Evolutionary conservation across 2,888 invertebrate genomes (phyloP).

Genomic region (Drepana falcataria): DNA sequence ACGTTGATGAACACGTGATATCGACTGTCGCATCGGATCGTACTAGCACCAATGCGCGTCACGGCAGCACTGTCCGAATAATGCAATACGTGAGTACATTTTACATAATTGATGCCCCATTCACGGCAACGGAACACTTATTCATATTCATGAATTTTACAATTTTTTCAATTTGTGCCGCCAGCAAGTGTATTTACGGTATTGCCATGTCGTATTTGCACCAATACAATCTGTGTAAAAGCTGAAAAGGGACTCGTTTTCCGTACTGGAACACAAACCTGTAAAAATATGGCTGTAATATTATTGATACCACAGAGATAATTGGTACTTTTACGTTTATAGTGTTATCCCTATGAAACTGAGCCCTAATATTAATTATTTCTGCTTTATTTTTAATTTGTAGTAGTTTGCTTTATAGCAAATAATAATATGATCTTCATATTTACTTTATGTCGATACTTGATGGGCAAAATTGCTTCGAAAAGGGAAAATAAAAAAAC

Average conservation of each 20-base stretch:
- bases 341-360: constrained; percentile 5
- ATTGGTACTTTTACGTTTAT: constrained; percentile 31
- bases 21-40: constrained; percentile 36
- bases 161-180: constrained; percentile 71
- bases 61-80: constrained; percentile 42
- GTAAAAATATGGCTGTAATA: constrained; percentile 51
- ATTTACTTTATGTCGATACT: constrained; percentile 22
- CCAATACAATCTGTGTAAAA: constrained; percentile 68
- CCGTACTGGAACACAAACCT: constrained; percentile 32
- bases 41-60: constrained; percentile 29
- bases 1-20: constrained; percentile 33
- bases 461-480: constrained; percentile 60
- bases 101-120: constrained; percentile 76
- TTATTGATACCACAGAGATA: constrained; percentile 48
- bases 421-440: background rate
- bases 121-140: constrained; percentile 66
- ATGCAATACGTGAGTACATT: constrained; percentile 62
- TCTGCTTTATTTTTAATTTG: too few relatives aligned
- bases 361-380: too few relatives aligned
- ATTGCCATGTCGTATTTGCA: constrained; percentile 58
- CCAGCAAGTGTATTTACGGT: constrained; percentile 66
- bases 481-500: constrained; percentile 59
- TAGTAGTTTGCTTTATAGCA: background rate
- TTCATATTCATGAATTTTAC: constrained; percentile 77
- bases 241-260: constrained; percentile 40